Conservation (phyloP, 2,113 vertebrate genomes). For the Nesogale talazaci region DNA sequence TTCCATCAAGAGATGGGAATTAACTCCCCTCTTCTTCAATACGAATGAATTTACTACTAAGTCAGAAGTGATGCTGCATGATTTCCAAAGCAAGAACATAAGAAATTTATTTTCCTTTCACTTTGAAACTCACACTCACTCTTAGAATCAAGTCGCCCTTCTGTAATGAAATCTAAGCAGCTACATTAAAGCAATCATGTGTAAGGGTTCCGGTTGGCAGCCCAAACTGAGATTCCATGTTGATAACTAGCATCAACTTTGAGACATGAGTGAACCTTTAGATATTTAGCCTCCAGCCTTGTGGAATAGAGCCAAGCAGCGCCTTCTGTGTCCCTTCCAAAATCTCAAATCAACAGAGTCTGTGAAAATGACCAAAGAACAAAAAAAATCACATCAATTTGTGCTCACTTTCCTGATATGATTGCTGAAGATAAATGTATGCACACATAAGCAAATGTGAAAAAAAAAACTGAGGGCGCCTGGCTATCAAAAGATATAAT, state of each 20-base stretch:
- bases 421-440: too few relatives aligned
- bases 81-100: not conserved
- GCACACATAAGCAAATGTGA: too few relatives aligned
- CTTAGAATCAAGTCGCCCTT: not conserved
- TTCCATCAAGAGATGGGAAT: not conserved
- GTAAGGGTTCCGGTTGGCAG: not conserved
- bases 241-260: not conserved
- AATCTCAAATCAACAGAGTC: not conserved
- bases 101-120: not conserved
- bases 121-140: not conserved
- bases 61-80: not conserved
- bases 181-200: not conserved
- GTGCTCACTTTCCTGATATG: too few relatives aligned
- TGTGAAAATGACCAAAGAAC: not conserved
- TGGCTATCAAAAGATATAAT: too few relatives aligned
- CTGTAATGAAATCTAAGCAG: conserved; percentile 1
- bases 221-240: not conserved
- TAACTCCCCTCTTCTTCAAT: not conserved
- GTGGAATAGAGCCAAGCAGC: not conserved
- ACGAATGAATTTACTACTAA: not conserved
- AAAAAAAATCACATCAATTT: too few relatives aligned
- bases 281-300: not conserved
- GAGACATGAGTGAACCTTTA: not conserved
- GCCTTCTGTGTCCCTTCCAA: not conserved
- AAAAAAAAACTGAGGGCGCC: too few relatives aligned